Conservation (phyloP, 2,888 invertebrate species). For the Pemphredon lugubris region DNA sequence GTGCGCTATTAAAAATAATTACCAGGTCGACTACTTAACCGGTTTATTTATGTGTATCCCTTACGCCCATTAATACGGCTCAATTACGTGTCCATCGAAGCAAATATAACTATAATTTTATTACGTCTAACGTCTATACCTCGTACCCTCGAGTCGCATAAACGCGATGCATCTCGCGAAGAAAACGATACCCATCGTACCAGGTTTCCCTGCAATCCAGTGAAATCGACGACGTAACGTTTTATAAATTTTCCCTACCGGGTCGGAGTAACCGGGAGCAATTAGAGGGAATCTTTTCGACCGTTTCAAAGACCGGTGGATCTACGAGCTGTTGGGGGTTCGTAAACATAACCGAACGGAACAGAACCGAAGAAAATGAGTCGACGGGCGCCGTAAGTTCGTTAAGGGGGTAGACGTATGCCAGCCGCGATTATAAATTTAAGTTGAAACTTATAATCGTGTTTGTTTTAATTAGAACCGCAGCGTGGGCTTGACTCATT, state of each 20-base stretch:
- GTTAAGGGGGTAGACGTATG: constrained; percentile 48
- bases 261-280: no score
- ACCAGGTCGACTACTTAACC: no score
- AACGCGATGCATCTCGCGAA: no score
- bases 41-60: constrained; percentile 37
- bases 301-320: no score
- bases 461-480: constrained; percentile 78
- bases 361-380: constrained; percentile 33
- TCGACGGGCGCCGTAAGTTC: constrained; percentile 33
- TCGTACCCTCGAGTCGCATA: constrained; percentile 1
- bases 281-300: no score
- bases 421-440: constrained; percentile 71
- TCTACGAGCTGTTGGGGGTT: no score
- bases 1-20: no score
- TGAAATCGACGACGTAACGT: no score
- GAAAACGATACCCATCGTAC: no score
- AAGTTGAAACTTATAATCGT: constrained; percentile 72
- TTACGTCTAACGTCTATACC: constrained; percentile 30
- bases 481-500: constrained; percentile 73
- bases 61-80: constrained; percentile 27
- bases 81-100: constrained; percentile 35
- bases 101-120: constrained; percentile 34
- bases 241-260: no score
- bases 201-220: no score
- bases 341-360: no score